phyloP scores from a whole-genome alignment of 2,888 invertebrate species.

The Pseudoips prasinana region DNA sequence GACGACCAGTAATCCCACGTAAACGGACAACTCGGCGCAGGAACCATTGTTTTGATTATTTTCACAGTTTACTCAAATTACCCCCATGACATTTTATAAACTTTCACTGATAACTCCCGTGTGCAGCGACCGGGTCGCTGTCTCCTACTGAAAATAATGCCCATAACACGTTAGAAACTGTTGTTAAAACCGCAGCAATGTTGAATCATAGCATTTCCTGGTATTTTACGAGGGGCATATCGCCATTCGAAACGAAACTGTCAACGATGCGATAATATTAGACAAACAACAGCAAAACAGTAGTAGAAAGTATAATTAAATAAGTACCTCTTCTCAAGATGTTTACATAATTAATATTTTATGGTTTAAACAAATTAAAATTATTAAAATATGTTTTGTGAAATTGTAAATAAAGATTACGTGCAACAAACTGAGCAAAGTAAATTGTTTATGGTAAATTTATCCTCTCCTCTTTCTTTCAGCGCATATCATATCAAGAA shows the following conservation, averaged over 20 bases:
- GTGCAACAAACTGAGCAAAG: conserved; percentile 57
- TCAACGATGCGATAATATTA: conserved; percentile 61
- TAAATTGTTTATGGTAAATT: conserved; percentile 48
- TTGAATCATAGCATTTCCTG: conserved; percentile 82
- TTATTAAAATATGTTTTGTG: conserved; percentile 47
- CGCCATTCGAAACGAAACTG: conserved; percentile 75
- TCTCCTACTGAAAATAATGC: conserved; percentile 64
- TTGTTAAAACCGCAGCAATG: conserved; percentile 58
- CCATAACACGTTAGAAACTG: conserved; percentile 59
- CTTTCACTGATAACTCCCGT: conserved; percentile 59
- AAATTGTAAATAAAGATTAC: conserved; percentile 76
- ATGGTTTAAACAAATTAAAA: conserved; percentile 35
- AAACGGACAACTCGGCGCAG: conserved; percentile 76
- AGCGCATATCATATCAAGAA: too few relatives aligned
- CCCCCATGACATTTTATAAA: conserved; percentile 67
- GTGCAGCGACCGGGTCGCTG: conserved; percentile 55
- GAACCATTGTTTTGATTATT: conserved; percentile 75
- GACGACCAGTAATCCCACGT: conserved; percentile 82
- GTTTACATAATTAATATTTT: conserved; percentile 58
- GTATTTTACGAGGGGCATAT: conserved; percentile 74
- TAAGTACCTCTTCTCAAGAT: conserved; percentile 49
- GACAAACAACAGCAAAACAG: conserved; percentile 61
- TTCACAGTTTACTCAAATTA: conserved; percentile 57
- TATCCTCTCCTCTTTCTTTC: too few relatives aligned
- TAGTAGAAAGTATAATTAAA: conserved; percentile 31